Base-by-base conservation (phyloP, 2,888 invertebrate genomes). In the Dolichomitus sp. region DNA sequence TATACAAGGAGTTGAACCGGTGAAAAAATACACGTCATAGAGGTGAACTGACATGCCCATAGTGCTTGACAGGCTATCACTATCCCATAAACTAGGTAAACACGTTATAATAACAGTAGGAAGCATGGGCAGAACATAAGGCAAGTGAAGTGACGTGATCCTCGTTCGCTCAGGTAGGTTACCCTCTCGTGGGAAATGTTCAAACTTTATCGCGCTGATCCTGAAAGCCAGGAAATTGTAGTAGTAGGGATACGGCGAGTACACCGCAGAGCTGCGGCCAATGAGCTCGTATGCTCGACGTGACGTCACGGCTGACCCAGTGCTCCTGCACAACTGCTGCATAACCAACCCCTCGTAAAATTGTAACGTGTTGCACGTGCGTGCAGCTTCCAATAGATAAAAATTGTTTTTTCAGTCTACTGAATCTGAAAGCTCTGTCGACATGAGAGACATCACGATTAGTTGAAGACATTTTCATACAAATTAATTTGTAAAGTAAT, bases 261-360 rank as follows among this genome's bases (percentile, higher is more conserved):
- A 77, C 17, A 63, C 54, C 63, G 61, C 68, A 42, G 33, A 63
- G 48, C 69, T 59, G 42, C 69, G 69, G 57, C 77, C 73, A 81
- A 74, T 74, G 78, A 74, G 73, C 69, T 74, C 69, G 37, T 52
- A 61, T 70, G 69, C 57, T 54, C 52, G 30, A 33, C 14, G 74
- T 82, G 82, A 78, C 82, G 82, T 82, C 82, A 82, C 52, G 63
- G 69, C 57, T 82, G 78, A 82, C 82, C 82, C 48, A 73, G 72
- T 81, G 42, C 69, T 70, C 74, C 42, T 27, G 54, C 63, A n/a
- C 61, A 61, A 77, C 81, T 77, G 73, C 78, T 74, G 69, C 57
- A 65, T 57, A 30, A 72, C 54, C 61, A 40, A 9, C 12, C 6
- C 66, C 19, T 42, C 42, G 50, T 59, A 33, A 68, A 30, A 45